Evolutionary conservation across 2,113 vertebrate genomes (phyloP).

Genomic region (Atherinomorus stipes): DNA sequence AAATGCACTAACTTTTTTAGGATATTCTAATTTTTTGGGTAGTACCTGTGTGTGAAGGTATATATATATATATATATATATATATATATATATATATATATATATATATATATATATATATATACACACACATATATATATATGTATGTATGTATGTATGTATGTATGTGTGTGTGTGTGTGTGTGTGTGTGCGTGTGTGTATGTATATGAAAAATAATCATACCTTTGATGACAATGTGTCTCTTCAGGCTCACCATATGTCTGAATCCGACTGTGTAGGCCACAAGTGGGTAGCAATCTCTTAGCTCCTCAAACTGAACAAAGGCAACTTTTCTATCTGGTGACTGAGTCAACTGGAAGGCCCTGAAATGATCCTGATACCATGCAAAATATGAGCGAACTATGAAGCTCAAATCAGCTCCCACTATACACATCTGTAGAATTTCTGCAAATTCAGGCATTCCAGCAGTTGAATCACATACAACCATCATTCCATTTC

Average conservation of each 20-base stretch:
- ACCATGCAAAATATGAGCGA: constrained; percentile 20
- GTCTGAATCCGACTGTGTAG: constrained; percentile 19
- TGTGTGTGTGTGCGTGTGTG: no score
- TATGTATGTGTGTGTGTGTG: no score
- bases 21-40: no score
- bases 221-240: constrained; percentile 12
- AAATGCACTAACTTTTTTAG: no score
- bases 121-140: no score
- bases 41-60: no score
- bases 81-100: no score
- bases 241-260: constrained; percentile 34
- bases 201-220: no score
- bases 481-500: constrained; percentile 16
- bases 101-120: no score
- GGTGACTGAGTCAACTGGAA: constrained; percentile 18
- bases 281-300: constrained; percentile 23
- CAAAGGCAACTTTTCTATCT: constrained; percentile 21
- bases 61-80: no score
- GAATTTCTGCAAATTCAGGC: constrained; percentile 49
- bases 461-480: constrained; percentile 27
- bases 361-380: constrained; percentile 5
- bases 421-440: constrained; percentile 29
- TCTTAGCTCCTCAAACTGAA: constrained; percentile 18
- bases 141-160: no score
- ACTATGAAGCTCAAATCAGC: constrained; percentile 28